These are phyloP conservation scores for Micropoecilia bifurca DNA, from an alignment of 2,797 vertebrate species.

Conservation along the genomic window DNA sequence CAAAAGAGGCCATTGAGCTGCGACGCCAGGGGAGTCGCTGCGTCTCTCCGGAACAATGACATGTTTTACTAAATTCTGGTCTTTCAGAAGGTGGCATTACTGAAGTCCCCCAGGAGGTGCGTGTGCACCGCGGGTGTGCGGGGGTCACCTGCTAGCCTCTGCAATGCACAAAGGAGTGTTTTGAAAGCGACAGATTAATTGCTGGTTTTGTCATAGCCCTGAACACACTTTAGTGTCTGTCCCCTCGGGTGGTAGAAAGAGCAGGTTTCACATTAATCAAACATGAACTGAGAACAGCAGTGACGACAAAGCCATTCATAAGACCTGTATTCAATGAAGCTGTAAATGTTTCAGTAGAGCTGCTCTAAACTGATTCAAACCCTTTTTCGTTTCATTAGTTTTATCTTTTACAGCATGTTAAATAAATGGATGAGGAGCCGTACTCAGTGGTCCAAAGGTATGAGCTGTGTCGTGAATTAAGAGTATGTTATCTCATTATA, in stretches of 20 bases:
- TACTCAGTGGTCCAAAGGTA: neutral
- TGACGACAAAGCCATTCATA: slow-evolving; percentile 21
- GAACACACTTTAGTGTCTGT: slow-evolving; percentile 48
- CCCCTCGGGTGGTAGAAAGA: slow-evolving; percentile 42
- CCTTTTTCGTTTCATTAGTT: neutral
- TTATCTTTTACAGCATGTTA: slow-evolving; percentile 8
- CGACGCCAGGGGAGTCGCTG: slow-evolving; percentile 72
- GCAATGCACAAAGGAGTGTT: slow-evolving; percentile 58
- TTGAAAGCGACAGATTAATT: slow-evolving; percentile 75
- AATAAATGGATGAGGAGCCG: neutral
- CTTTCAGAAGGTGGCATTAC: slow-evolving; percentile 55
- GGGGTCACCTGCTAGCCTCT: slow-evolving; percentile 38
- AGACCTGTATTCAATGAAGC: slow-evolving; percentile 20
- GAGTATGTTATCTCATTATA: neutral
- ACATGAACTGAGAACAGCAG: slow-evolving; percentile 33
- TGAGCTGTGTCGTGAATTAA: neutral
- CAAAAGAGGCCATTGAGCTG: slow-evolving; percentile 51
- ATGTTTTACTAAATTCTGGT: slow-evolving; percentile 51
- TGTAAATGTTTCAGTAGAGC: slow-evolving; percentile 2
- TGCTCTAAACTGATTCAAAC: neutral
- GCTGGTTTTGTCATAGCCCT: slow-evolving; percentile 49
- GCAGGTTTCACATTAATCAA: slow-evolving; percentile 62
- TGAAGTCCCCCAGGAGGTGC: slow-evolving; percentile 27
- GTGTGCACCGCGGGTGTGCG: slow-evolving; percentile 22
- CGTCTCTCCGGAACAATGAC: slow-evolving; percentile 56